Evolutionary conservation across 1,140 invertebrate species (phyloP).

Genomic region (Bombus sibiricus): DNA sequence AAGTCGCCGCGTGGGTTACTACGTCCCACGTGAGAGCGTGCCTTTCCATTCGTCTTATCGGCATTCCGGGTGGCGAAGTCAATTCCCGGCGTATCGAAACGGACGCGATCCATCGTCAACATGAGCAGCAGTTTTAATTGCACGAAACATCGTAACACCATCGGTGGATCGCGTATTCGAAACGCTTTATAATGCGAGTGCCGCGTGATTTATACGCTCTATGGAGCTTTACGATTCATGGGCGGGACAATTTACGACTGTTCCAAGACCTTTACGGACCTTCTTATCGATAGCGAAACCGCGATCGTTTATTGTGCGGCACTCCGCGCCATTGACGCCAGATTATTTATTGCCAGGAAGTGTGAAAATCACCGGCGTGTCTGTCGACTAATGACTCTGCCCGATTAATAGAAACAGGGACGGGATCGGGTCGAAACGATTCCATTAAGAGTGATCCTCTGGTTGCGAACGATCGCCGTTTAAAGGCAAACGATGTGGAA

Average conservation of each 20-base stretch:
- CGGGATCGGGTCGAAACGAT: conserved; percentile 40
- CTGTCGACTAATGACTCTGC: conserved; percentile 34
- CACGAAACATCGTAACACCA: not conserved
- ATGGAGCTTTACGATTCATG: conserved; percentile 25
- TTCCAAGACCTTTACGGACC: not conserved
- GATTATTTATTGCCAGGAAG: conserved; percentile 47
- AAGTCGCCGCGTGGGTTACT: conserved; percentile 9
- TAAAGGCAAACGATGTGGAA: conserved; percentile 54
- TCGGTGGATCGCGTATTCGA: not conserved
- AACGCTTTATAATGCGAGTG: conserved; percentile 12
- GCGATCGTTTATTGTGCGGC: not conserved
- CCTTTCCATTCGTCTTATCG: conserved; percentile 8
- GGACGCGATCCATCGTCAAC: not conserved
- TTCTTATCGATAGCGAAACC: conserved; percentile 39
- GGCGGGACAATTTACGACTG: conserved; percentile 12
- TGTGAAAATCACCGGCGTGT: conserved; percentile 30
- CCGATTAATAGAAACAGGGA: conserved; percentile 32
- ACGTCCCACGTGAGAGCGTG: not conserved
- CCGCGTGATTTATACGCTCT: conserved; percentile 14
- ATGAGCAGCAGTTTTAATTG: conserved; percentile 16
- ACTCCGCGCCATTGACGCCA: not conserved
- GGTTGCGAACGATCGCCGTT: conserved; percentile 39
- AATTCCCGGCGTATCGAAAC: conserved; percentile 2
- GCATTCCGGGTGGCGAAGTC: conserved; percentile 24
- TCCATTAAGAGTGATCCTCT: conserved; percentile 44